A percentile compares a stretch with the other conserved stretches of the same genome.
Conservation (phyloP, 2,797 vertebrate genomes). For the Tauraco hartlaubi region DNA sequence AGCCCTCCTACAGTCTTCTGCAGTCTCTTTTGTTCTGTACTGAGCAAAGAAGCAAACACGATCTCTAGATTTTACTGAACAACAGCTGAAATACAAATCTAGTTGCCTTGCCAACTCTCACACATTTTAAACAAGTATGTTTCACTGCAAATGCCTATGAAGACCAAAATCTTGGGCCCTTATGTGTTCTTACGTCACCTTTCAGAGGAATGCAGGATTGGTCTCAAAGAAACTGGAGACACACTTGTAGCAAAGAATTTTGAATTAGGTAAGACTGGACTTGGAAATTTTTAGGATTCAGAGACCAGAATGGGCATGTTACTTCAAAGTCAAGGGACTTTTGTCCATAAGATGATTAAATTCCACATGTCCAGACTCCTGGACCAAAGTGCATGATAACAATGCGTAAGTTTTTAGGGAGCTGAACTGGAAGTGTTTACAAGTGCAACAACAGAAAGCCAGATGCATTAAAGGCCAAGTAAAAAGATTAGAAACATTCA, state of each 20-base stretch:
- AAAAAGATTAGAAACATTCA: background rate
- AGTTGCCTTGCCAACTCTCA: background rate
- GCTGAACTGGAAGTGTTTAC: background rate
- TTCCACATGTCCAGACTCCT: background rate
- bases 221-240: background rate
- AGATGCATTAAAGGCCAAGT: background rate
- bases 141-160: background rate
- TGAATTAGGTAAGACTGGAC: background rate
- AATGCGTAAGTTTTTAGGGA: background rate
- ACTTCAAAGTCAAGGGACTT: background rate
- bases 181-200: background rate
- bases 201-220: background rate
- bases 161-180: background rate
- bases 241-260: background rate
- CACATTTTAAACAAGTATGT: background rate
- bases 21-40: background rate
- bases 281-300: background rate
- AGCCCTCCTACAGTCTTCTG: background rate
- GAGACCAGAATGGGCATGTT: background rate
- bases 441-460: background rate
- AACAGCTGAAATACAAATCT: background rate
- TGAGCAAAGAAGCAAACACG: background rate
- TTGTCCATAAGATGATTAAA: background rate
- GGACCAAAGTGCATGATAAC: rapidly evolving
- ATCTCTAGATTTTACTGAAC: background rate